Conservation (phyloP, 1,140 invertebrate species). For the Drosophila kikkawai region DNA sequence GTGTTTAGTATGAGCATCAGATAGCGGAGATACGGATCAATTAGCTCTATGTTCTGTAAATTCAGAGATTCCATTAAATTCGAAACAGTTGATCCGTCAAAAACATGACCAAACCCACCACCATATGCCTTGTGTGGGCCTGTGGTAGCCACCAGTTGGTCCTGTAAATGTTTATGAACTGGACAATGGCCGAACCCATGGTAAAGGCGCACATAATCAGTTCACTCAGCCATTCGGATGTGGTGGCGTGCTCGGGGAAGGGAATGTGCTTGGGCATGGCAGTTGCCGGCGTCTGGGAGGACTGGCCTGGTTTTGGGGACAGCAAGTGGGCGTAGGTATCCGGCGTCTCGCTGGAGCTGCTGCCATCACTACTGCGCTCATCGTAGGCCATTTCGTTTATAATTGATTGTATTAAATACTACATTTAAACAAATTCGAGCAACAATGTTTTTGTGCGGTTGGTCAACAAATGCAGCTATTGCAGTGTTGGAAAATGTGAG, state of each 20-base stretch:
- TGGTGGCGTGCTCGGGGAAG: slow-evolving; percentile 93
- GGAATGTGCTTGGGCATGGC: slow-evolving; percentile 91
- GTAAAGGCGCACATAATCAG: slow-evolving; percentile 93
- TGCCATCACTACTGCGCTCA: slow-evolving; percentile 71
- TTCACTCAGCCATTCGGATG: slow-evolving; percentile 94
- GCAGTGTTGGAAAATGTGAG: slow-evolving; percentile 8
- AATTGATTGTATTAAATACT: neutral
- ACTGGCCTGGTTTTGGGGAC: slow-evolving; percentile 31
- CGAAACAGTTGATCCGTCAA: neutral
- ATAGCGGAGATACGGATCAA: slow-evolving; percentile 93
- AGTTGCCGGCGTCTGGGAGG: slow-evolving; percentile 38
- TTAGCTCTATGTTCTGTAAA: slow-evolving; percentile 97
- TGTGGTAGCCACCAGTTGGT: slow-evolving; percentile 99
- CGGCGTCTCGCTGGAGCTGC: slow-evolving; percentile 67
- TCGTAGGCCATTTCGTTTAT: slow-evolving; percentile 57
- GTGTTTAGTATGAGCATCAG: slow-evolving; percentile 93
- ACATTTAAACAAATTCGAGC: slow-evolving; percentile 24
- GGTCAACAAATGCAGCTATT: slow-evolving; percentile 10
- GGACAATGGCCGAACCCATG: slow-evolving; percentile 90
- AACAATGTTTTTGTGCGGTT: slow-evolving; percentile 24
- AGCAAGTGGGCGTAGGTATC: slow-evolving; percentile 52
- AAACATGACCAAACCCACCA: slow-evolving; percentile 88
- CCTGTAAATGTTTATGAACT: slow-evolving; percentile 97
- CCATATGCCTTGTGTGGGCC: slow-evolving; percentile 93
- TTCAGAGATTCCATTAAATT: neutral